phyloP scores from a whole-genome alignment of 2,113 vertebrate species.

The Arothron firmamentum region DNA sequence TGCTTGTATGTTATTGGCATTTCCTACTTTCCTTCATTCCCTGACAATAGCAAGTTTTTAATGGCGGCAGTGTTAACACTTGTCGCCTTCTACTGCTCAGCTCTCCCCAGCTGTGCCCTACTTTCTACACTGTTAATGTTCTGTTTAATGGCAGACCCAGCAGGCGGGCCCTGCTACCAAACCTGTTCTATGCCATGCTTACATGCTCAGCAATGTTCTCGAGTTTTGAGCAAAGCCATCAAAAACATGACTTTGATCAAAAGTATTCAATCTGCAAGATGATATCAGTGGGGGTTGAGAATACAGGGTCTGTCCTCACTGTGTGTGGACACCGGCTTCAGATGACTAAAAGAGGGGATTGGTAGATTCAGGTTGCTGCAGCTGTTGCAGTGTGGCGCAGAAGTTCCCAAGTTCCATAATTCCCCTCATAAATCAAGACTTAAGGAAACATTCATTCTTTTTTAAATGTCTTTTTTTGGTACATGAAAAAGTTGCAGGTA shows the following conservation, averaged over 20 bases:
- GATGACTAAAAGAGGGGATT: background rate
- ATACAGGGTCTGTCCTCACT: background rate
- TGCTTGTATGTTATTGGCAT: too few species aligned
- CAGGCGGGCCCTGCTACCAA: conserved; percentile 38
- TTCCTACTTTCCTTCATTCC: too few species aligned
- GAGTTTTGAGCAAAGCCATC: conserved; percentile 5
- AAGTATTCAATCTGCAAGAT: background rate
- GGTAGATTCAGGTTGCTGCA: conserved; percentile 3
- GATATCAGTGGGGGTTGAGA: background rate
- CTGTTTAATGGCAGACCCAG: conserved; percentile 38
- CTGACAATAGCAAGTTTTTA: too few species aligned
- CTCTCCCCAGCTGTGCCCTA: conserved; percentile 64
- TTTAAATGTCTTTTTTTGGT: background rate
- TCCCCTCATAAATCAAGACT: background rate
- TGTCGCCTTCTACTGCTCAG: conserved; percentile 34
- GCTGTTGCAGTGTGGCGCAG: conserved; percentile 14
- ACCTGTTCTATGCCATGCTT: conserved; percentile 28
- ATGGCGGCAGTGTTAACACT: background rate
- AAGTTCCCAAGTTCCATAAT: background rate
- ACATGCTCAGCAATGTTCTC: conserved; percentile 28
- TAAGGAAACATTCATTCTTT: conserved; percentile 2
- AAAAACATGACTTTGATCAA: conserved; percentile 3
- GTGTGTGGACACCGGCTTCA: too few species aligned
- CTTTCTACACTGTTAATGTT: conserved; percentile 48
- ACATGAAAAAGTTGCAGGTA: conserved; percentile 23